Conservation (phyloP, 2,113 vertebrate genomes). For the Carassius gibelio region DNA sequence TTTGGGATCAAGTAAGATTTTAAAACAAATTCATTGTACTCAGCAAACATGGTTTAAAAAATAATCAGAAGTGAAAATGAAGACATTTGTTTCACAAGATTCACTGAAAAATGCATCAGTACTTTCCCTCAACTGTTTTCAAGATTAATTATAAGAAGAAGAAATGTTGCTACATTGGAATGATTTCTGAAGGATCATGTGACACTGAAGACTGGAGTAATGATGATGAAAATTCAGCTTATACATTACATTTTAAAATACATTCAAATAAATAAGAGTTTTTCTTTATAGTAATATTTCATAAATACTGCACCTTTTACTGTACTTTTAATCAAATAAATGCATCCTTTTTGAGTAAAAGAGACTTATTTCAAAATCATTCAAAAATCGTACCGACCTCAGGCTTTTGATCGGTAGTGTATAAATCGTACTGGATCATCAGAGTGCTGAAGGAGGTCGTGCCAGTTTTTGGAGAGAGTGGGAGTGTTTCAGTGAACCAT, state of each 20-base stretch:
- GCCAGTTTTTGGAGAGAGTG: slow-evolving; percentile 25
- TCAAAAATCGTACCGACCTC: neutral
- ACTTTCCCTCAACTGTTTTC: neutral
- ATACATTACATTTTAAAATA: neutral
- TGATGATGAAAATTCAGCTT: neutral
- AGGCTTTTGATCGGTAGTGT: neutral
- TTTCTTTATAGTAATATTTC: neutral
- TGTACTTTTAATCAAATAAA: neutral
- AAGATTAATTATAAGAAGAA: neutral
- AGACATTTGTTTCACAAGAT: neutral
- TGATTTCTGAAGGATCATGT: neutral
- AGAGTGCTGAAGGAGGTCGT: slow-evolving; percentile 36
- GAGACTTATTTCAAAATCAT: neutral
- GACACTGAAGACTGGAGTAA: neutral
- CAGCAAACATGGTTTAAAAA: neutral
- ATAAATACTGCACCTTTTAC: neutral
- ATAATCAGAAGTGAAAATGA: neutral
- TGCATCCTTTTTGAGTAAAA: neutral
- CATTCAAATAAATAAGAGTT: too few species aligned
- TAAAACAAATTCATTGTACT: neutral
- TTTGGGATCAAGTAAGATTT: neutral
- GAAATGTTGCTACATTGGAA: too few species aligned
- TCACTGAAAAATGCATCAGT: too few species aligned
- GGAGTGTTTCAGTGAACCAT: slow-evolving; percentile 39
- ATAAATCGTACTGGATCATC: slow-evolving; percentile 3